Conservation (phyloP, 2,797 vertebrate genomes). For the Heterohyrax brucei region DNA sequence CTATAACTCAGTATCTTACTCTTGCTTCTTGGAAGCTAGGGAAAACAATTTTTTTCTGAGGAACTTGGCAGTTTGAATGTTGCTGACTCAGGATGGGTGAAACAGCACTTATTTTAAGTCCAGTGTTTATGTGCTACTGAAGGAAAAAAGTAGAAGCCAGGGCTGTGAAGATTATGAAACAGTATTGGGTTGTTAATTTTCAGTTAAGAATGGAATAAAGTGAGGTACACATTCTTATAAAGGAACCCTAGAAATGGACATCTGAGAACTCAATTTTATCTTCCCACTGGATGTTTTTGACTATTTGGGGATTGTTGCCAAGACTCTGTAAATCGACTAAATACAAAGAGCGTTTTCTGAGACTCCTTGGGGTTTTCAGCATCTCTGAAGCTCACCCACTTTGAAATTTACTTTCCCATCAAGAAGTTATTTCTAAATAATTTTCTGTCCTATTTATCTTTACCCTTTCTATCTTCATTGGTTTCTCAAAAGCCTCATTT, state of each 20-base stretch:
- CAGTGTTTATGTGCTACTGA: not conserved
- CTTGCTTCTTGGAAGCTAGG: not conserved
- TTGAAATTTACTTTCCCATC: constrained; percentile 15
- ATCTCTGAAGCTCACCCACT: not conserved
- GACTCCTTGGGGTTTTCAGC: not conserved
- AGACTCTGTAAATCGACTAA: not conserved
- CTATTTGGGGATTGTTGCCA: not conserved
- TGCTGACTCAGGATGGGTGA: not conserved
- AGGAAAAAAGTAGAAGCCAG: not conserved
- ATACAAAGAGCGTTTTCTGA: not conserved
- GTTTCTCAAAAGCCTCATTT: constrained; percentile 4
- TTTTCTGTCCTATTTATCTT: not conserved
- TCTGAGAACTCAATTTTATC: not conserved
- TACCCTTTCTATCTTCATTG: not conserved
- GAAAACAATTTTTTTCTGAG: not conserved
- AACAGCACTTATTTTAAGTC: not conserved
- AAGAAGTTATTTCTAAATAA: not conserved
- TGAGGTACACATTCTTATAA: not conserved
- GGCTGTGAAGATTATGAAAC: not conserved
- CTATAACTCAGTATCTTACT: not conserved
- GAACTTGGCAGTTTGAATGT: not conserved
- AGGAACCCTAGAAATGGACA: not conserved
- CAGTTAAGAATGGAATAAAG: constrained; percentile 10
- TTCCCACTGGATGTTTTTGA: not conserved
- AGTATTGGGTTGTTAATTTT: constrained; percentile 4